These are phyloP conservation scores for Syritta pipiens DNA, from an alignment of 2,888 invertebrate species.

Conservation along the genomic window DNA sequence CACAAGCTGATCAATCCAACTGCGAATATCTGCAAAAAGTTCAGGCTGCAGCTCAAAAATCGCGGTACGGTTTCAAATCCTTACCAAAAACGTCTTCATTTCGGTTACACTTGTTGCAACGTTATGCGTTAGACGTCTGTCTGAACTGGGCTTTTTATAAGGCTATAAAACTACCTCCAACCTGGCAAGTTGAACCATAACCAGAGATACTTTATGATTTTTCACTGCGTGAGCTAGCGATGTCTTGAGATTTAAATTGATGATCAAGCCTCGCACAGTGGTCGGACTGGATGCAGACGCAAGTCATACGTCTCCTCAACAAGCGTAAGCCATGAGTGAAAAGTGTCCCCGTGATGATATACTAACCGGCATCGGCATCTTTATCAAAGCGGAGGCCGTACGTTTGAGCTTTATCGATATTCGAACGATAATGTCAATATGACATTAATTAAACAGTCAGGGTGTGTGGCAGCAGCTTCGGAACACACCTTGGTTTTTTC, in stretches of 20 bases:
- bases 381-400: conserved; percentile 35
- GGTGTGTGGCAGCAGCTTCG: too few species aligned
- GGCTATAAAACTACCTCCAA: conserved; percentile 56
- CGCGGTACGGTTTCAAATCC: background rate
- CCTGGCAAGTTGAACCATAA: conserved; percentile 45
- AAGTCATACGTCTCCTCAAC: too few species aligned
- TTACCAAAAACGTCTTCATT: conserved; percentile 58
- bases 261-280: conserved; percentile 30
- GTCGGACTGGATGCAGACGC: too few species aligned
- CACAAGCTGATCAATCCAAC: conserved; percentile 65
- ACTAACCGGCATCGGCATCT: conserved; percentile 12
- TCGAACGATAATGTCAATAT: conserved; percentile 44
- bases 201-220: conserved; percentile 45
- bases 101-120: conserved; percentile 42
- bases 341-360: conserved; percentile 37
- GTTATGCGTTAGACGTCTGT: conserved; percentile 42
- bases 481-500: conserved; percentile 41
- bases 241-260: conserved; percentile 32
- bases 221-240: conserved; percentile 43
- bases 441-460: conserved; percentile 23
- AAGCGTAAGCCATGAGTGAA: too few species aligned
- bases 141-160: conserved; percentile 42
- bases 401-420: conserved; percentile 9
- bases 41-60: background rate
- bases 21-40: conserved; percentile 19